Evolutionary conservation across 2,797 vertebrate species (phyloP).

Genomic region (Syndactyla subalaris): DNA sequence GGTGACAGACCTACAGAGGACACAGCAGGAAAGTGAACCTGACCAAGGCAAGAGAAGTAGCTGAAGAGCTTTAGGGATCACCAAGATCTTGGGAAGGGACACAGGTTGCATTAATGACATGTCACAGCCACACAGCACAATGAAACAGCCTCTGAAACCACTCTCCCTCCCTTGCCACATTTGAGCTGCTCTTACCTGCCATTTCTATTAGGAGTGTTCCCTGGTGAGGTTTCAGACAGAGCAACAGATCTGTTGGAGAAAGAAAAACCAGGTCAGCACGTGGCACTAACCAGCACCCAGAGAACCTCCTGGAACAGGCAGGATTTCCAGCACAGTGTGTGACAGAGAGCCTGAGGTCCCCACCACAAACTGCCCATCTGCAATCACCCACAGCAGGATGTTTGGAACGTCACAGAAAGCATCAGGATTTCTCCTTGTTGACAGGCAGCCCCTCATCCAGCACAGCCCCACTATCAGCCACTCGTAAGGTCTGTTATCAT

Average conservation of each 20-base stretch:
- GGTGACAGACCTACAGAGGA: neutral
- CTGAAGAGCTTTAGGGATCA: neutral
- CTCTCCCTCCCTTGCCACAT: fast-evolving
- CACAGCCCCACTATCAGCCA: neutral
- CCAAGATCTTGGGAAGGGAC: neutral
- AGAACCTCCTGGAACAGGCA: neutral
- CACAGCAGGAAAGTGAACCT: neutral
- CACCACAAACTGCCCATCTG: fast-evolving
- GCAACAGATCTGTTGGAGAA: neutral
- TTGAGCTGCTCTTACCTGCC: slow-evolving; percentile 57
- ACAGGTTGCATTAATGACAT: neutral
- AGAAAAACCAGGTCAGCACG: neutral
- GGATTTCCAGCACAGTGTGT: neutral
- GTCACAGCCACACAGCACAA: neutral
- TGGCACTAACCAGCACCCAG: neutral
- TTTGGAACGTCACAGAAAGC: neutral
- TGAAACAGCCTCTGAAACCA: neutral
- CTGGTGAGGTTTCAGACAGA: neutral
- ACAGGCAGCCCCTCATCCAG: neutral
- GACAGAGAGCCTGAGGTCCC: fast-evolving
- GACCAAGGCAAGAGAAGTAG: neutral
- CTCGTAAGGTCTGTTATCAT: neutral
- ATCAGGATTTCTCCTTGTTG: neutral
- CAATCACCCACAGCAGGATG: neutral
- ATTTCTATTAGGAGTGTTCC: neutral